Evolutionary conservation across 1,140 invertebrate species (phyloP).

Genomic region (Paraescarpia echinospica): DNA sequence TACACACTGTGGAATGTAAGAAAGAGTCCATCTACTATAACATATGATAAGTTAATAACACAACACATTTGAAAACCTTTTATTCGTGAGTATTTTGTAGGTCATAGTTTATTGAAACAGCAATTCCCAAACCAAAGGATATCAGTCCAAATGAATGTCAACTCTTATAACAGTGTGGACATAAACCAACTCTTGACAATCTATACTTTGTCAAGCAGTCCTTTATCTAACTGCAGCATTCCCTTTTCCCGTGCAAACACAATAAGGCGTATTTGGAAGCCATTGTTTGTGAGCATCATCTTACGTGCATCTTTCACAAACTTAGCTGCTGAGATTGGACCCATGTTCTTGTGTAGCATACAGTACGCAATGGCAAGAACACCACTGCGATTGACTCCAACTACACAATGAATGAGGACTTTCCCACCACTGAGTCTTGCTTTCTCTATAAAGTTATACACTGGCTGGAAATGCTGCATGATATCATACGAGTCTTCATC

Average conservation of each 20-base stretch:
- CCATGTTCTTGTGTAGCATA: slow-evolving; percentile 30
- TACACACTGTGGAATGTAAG: neutral
- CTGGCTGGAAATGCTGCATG: slow-evolving; percentile 30
- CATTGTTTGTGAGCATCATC: slow-evolving; percentile 26
- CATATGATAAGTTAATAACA: neutral
- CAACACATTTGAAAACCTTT: neutral
- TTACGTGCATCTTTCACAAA: slow-evolving; percentile 26
- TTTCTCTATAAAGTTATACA: slow-evolving; percentile 26
- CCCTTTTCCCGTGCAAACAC: slow-evolving; percentile 25
- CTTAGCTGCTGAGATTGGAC: slow-evolving; percentile 24
- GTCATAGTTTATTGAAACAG: neutral
- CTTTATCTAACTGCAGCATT: slow-evolving; percentile 25
- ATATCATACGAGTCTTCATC: slow-evolving; percentile 27
- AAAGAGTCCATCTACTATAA: neutral
- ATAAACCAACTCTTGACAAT: neutral
- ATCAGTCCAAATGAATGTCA: neutral
- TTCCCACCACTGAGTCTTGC: slow-evolving; percentile 25
- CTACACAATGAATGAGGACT: slow-evolving; percentile 28
- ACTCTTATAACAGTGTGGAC: neutral
- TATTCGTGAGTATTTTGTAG: neutral
- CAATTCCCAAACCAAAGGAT: neutral
- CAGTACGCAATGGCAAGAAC: slow-evolving; percentile 25
- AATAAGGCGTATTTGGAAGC: slow-evolving; percentile 24
- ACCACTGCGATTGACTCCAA: slow-evolving; percentile 32
- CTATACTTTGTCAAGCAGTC: neutral